These are phyloP conservation scores for Chaenogobius annularis DNA, from an alignment of 2,113 vertebrate species.

Conservation along the genomic window DNA sequence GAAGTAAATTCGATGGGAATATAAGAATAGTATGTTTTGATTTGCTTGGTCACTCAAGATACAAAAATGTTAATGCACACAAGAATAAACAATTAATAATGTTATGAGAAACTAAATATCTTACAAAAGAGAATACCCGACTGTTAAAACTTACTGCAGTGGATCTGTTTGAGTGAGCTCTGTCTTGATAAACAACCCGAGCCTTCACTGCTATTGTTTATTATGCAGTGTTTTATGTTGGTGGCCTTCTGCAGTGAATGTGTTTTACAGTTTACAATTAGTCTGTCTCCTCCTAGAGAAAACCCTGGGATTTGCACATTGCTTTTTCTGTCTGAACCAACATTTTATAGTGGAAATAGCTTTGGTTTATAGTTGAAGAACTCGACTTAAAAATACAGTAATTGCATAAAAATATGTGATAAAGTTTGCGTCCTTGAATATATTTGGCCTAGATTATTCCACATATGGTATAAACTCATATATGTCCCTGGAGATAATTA, in stretches of 20 bases:
- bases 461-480: too few relatives aligned
- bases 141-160: not conserved
- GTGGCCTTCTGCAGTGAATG: not conserved
- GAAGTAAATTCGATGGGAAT: not conserved
- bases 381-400: not conserved
- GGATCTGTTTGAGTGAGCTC: not conserved
- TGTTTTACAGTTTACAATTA: constrained; percentile 6
- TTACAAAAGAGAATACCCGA: too few relatives aligned
- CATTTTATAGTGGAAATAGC: not conserved
- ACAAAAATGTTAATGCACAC: not conserved
- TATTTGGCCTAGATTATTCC: too few relatives aligned
- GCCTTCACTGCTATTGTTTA: not conserved
- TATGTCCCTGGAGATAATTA: too few relatives aligned
- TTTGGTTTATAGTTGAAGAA: not conserved
- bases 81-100: not conserved
- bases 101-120: not conserved
- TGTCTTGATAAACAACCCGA: not conserved
- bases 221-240: not conserved
- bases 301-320: not conserved
- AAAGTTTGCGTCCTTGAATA: too few relatives aligned
- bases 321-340: not conserved
- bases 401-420: not conserved
- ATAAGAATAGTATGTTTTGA: too few relatives aligned
- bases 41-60: not conserved
- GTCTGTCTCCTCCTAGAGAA: not conserved